Percentiles rank a stretch among this genome's conserved stretches.
These are phyloP conservation scores for Temnopleurus reevesii DNA, from an alignment of 53 echinoderm and acorn worm genomes.

Conservation along the genomic window DNA sequence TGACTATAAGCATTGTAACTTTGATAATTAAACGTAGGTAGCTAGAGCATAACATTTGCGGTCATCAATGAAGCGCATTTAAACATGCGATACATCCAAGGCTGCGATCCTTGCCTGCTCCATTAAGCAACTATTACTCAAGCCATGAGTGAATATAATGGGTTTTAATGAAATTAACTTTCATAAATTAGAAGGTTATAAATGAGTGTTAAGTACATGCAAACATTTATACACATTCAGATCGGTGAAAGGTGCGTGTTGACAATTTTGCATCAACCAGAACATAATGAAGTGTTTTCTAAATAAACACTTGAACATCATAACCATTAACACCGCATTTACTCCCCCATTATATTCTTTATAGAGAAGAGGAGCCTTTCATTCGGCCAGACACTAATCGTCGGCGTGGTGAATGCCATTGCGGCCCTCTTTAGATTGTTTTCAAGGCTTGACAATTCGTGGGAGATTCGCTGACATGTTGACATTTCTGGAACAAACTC, in stretches of 20 bases:
- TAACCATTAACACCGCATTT: not conserved
- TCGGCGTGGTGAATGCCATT: not conserved
- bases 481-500: conserved; percentile 33
- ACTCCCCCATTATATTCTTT: not conserved
- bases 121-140: no score
- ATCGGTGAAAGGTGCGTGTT: not conserved
- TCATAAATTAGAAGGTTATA: not conserved
- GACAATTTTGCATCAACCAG: no score
- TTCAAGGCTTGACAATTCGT: not conserved
- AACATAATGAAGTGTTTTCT: conserved; percentile 21
- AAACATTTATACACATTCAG: no score
- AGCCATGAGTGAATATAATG: no score
- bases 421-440: not conserved
- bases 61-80: no score
- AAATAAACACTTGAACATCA: conserved; percentile 23
- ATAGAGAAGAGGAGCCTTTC: not conserved
- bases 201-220: not conserved
- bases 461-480: not conserved
- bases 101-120: no score
- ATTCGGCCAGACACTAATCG: not conserved
- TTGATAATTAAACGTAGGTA: no score
- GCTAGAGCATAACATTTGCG: no score
- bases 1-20: no score
- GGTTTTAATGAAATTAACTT: no score
- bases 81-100: no score